A percentile compares a stretch with the other conserved stretches of the same genome.
These are phyloP conservation scores for Molossus alvarezi DNA, from an alignment of 2,797 vertebrate genomes.

Conservation along the genomic window DNA sequence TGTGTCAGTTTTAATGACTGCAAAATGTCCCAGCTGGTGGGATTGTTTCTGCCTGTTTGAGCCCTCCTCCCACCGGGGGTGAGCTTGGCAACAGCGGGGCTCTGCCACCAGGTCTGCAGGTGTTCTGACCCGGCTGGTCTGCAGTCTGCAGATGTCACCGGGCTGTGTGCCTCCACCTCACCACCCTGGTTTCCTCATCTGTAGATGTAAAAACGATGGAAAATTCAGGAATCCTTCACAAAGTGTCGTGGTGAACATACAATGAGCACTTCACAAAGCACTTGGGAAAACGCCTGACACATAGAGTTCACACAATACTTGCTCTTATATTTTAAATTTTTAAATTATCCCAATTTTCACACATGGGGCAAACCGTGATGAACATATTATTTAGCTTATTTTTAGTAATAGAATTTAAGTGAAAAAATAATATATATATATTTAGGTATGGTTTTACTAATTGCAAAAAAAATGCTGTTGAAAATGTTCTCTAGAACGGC, in stretches of 20 bases:
- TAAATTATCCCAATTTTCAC: neutral
- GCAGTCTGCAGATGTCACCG: rapidly evolving
- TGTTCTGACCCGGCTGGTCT: neutral
- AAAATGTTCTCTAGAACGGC: neutral
- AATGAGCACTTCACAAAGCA: neutral
- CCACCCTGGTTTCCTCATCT: neutral
- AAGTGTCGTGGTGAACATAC: neutral
- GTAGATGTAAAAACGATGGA: neutral
- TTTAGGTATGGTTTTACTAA: neutral
- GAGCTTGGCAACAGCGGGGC: rapidly evolving
- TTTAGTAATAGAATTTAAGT: slow-evolving; percentile 5
- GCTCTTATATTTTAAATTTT: neutral
- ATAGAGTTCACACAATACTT: neutral
- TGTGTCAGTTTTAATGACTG: neutral
- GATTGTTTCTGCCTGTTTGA: neutral
- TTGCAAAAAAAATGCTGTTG: neutral
- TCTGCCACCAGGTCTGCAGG: neutral
- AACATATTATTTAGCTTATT: neutral
- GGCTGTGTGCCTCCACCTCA: neutral
- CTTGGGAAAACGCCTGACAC: neutral
- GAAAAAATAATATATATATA: neutral
- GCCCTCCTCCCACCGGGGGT: neutral
- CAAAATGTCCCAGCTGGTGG: neutral
- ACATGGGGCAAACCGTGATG: neutral
- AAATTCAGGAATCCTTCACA: neutral